Conservation (phyloP, 2,113 vertebrate genomes). For the Myotis davidii region DNA sequence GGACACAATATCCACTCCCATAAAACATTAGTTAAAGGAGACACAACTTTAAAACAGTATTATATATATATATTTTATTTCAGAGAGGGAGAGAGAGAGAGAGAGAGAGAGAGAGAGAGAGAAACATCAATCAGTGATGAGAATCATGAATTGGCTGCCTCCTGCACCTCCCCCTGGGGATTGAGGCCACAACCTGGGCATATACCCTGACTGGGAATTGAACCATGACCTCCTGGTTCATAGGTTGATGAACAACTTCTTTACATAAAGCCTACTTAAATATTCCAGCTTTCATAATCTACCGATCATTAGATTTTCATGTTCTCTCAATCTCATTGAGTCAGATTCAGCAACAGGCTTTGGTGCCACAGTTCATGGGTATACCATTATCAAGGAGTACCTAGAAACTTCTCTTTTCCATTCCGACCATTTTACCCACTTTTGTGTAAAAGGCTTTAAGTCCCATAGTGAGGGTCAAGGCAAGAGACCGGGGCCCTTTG, state of each 20-base stretch:
- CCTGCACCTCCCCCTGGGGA: too few relatives aligned
- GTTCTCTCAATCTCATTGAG: neutral
- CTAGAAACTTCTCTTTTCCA: neutral
- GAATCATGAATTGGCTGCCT: too few relatives aligned
- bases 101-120: too few relatives aligned
- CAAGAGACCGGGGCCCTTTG: neutral
- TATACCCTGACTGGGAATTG: too few relatives aligned
- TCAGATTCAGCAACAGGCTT: neutral
- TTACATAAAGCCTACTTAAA: neutral
- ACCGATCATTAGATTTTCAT: neutral
- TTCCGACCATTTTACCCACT: neutral
- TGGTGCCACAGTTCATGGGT: neutral
- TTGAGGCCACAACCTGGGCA: too few relatives aligned
- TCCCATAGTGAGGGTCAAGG: neutral
- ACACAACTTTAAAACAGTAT: neutral
- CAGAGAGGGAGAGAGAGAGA: too few relatives aligned
- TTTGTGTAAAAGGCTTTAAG: neutral
- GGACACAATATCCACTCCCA: neutral
- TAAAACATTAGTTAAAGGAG: neutral
- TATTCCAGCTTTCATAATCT: neutral
- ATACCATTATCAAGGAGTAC: neutral
- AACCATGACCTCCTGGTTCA: too few relatives aligned
- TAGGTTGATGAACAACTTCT: neutral
- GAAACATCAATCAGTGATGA: too few relatives aligned
- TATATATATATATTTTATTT: too few relatives aligned